Base-by-base conservation (phyloP, 35 echinoderm and acorn worm species). In the Lytechinus variegatus region DNA sequence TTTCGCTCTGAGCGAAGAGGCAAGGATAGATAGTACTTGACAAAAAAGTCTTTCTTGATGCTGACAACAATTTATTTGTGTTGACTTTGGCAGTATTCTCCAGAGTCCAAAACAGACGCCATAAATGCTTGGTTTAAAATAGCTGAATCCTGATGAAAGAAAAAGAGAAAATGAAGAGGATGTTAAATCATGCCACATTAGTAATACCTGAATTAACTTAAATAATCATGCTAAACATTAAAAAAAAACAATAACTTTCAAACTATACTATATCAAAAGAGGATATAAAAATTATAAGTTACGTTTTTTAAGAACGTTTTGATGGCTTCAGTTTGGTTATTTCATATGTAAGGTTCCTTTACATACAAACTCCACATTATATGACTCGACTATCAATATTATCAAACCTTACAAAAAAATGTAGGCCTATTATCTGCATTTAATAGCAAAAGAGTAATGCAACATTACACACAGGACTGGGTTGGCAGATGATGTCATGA, bases 51-150 rank as follows among this genome's bases (percentile, higher is more conserved):
- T 87, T 87, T 93, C 52, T 87, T 87, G 66, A 52, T 19, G 71
- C 53, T 92, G 92, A 87, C 60, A 87, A 87, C 60, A 94, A 19
- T 98, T 97, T 97, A 98, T 94, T 97, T 97, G 97, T 98, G 97
- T 95, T 98, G 97, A 94, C 97, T 98, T 96, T 95, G 95, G 97
- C 97, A 98, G 96, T 87, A 98, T 95, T 97, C 96, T 53, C 96
- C 95, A 66, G 95, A 86, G 91, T 91, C 95, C 95, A 87, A 95
- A 94, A 96, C 96, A 72, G 97, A 92, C 97, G 97, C 97, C 97
- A 98, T 98, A 96, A 60, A 96, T 95, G 94, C 52, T 91, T 93
- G 52, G 52, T 55, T 93, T 33, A 10, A n/a, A 54, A 56, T 57
- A 57, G 92, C 92, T 93, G n/a, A 93, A 93, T 53, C 92, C 92